A percentile compares a stretch with the other conserved stretches of the same genome.
phyloP scores from a whole-genome alignment of 2,113 vertebrate species.

The Zosterops pallidus region DNA sequence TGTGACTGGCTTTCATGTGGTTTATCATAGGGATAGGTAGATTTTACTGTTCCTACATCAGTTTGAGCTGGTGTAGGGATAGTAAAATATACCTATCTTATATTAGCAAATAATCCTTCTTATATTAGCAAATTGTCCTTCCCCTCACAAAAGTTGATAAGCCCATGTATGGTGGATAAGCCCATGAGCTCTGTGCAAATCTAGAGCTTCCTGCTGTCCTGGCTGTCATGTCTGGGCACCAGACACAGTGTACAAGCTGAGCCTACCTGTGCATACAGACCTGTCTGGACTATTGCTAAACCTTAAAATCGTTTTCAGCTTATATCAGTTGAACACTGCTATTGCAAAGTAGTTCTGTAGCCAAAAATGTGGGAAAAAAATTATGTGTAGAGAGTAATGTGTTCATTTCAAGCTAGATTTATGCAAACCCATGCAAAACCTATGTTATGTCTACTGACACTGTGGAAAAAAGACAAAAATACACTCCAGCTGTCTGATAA shows the following conservation, averaged over 20 bases:
- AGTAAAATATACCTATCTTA: no score
- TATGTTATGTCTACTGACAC: conserved; percentile 43
- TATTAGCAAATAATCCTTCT: neutral
- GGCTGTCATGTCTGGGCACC: neutral
- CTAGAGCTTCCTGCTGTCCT: neutral
- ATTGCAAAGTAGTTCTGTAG: neutral
- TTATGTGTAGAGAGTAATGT: neutral
- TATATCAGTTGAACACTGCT: neutral
- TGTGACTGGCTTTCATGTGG: neutral
- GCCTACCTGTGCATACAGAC: neutral
- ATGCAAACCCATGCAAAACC: neutral
- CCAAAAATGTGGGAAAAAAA: conserved; percentile 1
- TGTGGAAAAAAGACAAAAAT: conserved; percentile 40
- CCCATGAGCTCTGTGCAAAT: neutral
- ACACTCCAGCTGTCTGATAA: conserved; percentile 17
- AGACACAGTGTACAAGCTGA: neutral
- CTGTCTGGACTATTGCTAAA: neutral
- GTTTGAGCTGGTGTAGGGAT: neutral
- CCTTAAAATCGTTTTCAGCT: neutral
- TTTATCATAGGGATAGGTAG: neutral
- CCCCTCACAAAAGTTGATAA: neutral
- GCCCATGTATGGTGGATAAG: neutral
- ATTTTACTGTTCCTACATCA: neutral
- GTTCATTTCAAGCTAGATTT: conserved; percentile 1
- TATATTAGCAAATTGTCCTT: neutral